phyloP scores from a whole-genome alignment of 23 tunicate genomes.

The Ascidia mentula region DNA sequence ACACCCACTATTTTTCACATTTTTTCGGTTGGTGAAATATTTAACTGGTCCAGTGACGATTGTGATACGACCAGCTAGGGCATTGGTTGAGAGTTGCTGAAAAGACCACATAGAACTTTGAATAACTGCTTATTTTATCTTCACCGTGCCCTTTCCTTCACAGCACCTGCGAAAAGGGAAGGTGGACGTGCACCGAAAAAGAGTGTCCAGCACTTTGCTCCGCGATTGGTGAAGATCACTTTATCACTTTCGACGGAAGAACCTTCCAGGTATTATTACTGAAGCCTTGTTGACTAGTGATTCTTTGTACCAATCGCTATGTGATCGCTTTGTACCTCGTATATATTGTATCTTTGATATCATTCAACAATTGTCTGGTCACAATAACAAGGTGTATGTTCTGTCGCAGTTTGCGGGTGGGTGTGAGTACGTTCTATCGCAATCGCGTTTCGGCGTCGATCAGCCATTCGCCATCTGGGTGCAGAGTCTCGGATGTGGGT shows the following conservation, averaged over 20 bases:
- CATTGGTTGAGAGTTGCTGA: neutral
- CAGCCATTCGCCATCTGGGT: conserved; percentile 82
- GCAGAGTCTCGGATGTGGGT: conserved; percentile 91
- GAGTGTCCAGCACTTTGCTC: conserved; percentile 76
- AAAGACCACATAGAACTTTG: too few species aligned
- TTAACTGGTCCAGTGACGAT: too few species aligned
- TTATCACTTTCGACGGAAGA: conserved; percentile 85
- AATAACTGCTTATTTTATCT: too few species aligned
- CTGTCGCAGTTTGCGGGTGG: conserved; percentile 83
- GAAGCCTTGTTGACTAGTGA: too few species aligned
- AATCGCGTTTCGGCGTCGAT: conserved; percentile 33
- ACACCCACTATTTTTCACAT: too few species aligned
- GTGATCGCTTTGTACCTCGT: too few species aligned
- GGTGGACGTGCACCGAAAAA: conserved; percentile 77
- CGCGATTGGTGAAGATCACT: conserved; percentile 90
- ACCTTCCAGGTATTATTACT: conserved; percentile 67
- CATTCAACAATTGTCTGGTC: too few species aligned
- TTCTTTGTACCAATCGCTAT: too few species aligned
- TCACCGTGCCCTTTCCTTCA: too few species aligned
- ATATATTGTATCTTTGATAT: too few species aligned
- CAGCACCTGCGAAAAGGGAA: conserved; percentile 79
- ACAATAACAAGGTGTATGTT: neutral
- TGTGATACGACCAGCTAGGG: too few species aligned
- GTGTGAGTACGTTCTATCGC: conserved; percentile 87
- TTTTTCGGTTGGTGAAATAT: too few species aligned